Conservation (phyloP, 2,888 invertebrate species). For the Malthinus flaveolus region DNA sequence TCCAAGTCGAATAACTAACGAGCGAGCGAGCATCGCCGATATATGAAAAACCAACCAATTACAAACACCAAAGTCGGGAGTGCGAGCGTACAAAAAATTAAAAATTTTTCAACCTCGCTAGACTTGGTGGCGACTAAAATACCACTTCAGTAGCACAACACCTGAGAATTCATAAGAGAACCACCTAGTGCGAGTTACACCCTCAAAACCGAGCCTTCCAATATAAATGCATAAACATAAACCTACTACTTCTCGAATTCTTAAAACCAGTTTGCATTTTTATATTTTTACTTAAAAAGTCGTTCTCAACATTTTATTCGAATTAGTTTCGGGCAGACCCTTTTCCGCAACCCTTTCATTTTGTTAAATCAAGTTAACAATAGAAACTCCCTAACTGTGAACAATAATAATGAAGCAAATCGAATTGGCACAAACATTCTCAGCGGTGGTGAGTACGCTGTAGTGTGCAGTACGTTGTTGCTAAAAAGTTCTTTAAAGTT, state of each 20-base stretch:
- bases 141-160: conserved; percentile 31
- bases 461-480: conserved; percentile 1
- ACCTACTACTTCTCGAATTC: conserved; percentile 3
- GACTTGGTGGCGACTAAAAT: conserved; percentile 33
- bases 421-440: conserved; percentile 31
- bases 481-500: conserved; percentile 9
- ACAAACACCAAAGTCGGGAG: too few species aligned
- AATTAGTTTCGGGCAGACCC: conserved; percentile 1
- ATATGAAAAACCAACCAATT: too few species aligned
- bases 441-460: conserved; percentile 12
- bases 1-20: neutral
- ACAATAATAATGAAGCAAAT: conserved; percentile 26
- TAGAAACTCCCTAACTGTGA: conserved; percentile 25
- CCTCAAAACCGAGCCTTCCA: conserved; percentile 11
- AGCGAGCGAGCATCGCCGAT: neutral
- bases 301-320: too few species aligned
- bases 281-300: neutral
- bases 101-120: neutral
- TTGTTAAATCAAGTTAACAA: conserved; percentile 27
- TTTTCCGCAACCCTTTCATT: conserved; percentile 25
- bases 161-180: conserved; percentile 33
- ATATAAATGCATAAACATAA: neutral
- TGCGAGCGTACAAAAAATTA: too few species aligned
- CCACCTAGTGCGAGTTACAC: conserved; percentile 19
- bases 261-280: conserved; percentile 9